Conservation (phyloP, 2,888 invertebrate species). For the Mallateleia sp. region DNA sequence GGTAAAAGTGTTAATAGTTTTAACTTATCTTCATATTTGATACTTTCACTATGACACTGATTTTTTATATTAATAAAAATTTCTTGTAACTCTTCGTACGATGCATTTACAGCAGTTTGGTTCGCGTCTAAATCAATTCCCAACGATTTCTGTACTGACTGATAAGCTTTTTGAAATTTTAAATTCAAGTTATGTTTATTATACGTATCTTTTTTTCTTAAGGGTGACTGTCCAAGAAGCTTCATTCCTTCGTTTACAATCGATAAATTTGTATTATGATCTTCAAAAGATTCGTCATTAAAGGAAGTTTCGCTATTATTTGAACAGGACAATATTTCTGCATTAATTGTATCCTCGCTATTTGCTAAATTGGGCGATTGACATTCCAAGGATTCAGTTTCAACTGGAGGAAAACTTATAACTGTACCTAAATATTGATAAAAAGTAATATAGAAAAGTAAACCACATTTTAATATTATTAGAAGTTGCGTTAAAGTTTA, state of each 20-base stretch:
- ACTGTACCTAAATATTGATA: background rate
- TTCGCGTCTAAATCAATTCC: conserved; percentile 7
- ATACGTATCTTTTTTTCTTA: background rate
- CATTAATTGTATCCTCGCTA: background rate
- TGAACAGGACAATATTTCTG: background rate
- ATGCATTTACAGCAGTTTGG: conserved; percentile 12
- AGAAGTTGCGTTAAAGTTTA: no score
- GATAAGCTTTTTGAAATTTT: conserved; percentile 26
- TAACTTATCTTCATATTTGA: conserved; percentile 34
- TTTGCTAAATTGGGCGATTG: background rate
- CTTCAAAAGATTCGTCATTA: conserved; percentile 5
- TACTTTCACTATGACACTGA: conserved; percentile 9
- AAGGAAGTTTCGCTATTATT: background rate
- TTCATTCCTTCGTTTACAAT: conserved; percentile 15
- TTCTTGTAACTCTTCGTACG: conserved; percentile 38
- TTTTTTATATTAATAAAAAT: conserved; percentile 35
- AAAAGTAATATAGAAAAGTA: background rate
- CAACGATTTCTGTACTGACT: conserved; percentile 21
- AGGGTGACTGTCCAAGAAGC: conserved; percentile 30
- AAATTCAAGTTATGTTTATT: conserved; percentile 28
- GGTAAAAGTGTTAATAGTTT: conserved; percentile 22
- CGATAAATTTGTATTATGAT: background rate
- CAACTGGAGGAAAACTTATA: background rate
- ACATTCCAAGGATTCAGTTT: background rate
- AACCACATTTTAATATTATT: background rate